Base-by-base conservation (phyloP, 2,888 invertebrate genomes). In the Drosophila imparisetae region DNA sequence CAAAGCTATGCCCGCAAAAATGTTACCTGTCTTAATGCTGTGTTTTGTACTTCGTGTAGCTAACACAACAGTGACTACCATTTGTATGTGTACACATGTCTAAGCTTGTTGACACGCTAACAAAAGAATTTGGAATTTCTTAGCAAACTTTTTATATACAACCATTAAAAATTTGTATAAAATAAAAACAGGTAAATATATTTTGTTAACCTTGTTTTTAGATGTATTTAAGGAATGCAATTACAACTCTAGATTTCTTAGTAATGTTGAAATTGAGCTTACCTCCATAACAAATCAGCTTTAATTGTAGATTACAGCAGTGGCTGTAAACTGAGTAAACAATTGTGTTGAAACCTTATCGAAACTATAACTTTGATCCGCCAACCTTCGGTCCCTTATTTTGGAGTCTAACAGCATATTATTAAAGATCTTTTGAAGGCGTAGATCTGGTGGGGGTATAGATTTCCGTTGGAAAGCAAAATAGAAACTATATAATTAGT, bases 401-500 rank as follows among this genome's bases (percentile, higher is more conserved):
- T 45, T 62, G 66, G 49, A 49, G 58, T 57, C 49, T 34, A 67
- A 68, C 70, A 50, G 60, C 75, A 68, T 78, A 53, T 80, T 78
- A 71, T 78, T 71, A 80, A 60, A 67, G 78, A 61, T 52, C 50
- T 72, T 78, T 79, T 53, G 40, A 60, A 49, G 54, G 64, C 48
- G 50, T 55, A n/a, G 66, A 59, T 54, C 27, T 66, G 55, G 59
- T 45, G 32, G 54, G 67, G 60, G 55, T 78, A 78, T 79, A 67
- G 60, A 68, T 81, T 82, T 72, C 80, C 69, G 80, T 72, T 78
- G 75, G 75, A 80, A 82, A 80, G 80, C 70, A 64, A 82, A 79
- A 80, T 82, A 83, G 76, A 83, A 83, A 76, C 82, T 81, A 80
- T 83, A 72, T 83, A 81, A 81, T 81, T 81, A 83, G 77, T 81